A percentile compares a stretch with the other conserved stretches of the same genome.
phyloP scores from a whole-genome alignment of 2,888 invertebrate species.

The Campoplex nolae region DNA sequence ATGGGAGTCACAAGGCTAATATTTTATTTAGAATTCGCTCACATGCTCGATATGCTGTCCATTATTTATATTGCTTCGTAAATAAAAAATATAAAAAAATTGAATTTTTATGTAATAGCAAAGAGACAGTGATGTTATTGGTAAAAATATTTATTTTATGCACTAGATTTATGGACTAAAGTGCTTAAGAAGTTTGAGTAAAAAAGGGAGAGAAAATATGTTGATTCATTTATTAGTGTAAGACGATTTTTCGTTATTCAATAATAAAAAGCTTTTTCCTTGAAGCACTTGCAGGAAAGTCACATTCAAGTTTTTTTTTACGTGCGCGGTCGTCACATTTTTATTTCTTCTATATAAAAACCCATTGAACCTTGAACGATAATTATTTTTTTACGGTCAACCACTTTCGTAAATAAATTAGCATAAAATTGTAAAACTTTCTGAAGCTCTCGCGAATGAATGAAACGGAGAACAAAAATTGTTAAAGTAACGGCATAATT shows the following conservation, averaged over 20 bases:
- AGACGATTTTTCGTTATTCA: neutral
- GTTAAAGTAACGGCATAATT: neutral
- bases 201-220: neutral
- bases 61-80: neutral
- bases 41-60: neutral
- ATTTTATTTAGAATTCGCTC: slow-evolving; percentile 1
- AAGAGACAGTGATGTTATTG: neutral
- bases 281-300: neutral
- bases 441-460: neutral
- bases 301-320: neutral
- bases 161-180: neutral
- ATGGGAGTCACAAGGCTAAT: neutral
- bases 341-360: neutral
- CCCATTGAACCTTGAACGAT: neutral
- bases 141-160: neutral
- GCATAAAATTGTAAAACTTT: slow-evolving; percentile 5
- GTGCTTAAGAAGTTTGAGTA: neutral
- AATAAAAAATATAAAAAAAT: neutral
- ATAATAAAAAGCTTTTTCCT: neutral
- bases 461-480: neutral
- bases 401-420: neutral
- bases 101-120: neutral
- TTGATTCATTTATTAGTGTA: neutral
- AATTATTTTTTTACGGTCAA: neutral
- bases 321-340: neutral